phyloP scores from a whole-genome alignment of 2,113 vertebrate species.

The Lontra canadensis region DNA sequence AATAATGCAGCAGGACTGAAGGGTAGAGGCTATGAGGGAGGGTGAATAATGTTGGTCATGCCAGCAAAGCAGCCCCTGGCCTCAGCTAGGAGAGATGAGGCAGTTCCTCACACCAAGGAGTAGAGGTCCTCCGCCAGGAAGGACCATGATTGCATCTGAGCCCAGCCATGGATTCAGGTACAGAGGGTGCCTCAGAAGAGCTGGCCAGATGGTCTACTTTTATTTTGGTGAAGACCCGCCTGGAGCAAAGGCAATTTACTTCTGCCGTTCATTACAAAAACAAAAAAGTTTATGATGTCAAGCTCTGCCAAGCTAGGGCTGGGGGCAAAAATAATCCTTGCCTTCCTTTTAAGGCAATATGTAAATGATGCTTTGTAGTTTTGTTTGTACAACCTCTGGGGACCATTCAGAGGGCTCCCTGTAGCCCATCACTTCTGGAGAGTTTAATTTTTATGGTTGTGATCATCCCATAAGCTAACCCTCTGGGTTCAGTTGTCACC shows the following conservation, averaged over 20 bases:
- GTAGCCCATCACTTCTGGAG: neutral
- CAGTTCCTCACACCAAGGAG: neutral
- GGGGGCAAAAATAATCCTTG: conserved; percentile 31
- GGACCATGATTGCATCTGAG: neutral
- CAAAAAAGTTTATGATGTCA: conserved; percentile 23
- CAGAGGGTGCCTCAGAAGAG: conserved; percentile 33
- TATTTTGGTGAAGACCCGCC: conserved; percentile 32
- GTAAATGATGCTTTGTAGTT: conserved; percentile 69
- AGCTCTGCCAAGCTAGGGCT: conserved; percentile 34
- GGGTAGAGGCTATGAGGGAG: neutral
- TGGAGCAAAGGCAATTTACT: conserved; percentile 54
- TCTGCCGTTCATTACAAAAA: conserved; percentile 6
- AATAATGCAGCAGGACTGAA: neutral
- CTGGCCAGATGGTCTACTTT: conserved; percentile 33
- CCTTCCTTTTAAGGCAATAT: conserved; percentile 56
- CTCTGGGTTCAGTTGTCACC: neutral
- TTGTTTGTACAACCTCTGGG: neutral
- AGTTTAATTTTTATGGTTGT: neutral
- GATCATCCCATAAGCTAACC: neutral
- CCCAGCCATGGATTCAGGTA: conserved; percentile 50
- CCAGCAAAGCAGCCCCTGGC: neutral
- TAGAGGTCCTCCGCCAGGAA: neutral
- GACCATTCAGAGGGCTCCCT: neutral
- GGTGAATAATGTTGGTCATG: neutral
- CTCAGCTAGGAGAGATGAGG: neutral